phyloP scores from a whole-genome alignment of 1,140 invertebrate genomes.

The Zaprionus inermis region DNA sequence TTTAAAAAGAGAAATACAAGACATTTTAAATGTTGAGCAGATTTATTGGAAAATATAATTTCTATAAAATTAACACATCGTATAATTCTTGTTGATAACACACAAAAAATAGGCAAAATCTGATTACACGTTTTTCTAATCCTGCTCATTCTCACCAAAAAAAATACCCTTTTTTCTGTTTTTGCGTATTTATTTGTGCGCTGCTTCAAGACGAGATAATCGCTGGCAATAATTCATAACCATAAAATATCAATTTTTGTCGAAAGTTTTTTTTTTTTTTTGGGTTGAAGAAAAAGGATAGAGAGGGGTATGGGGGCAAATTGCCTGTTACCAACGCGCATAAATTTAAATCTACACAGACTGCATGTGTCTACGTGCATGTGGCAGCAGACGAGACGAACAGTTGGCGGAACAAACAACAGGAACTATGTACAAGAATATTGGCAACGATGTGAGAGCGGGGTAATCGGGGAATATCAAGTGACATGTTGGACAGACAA shows the following conservation, averaged over 20 bases:
- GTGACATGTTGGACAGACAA: constrained; percentile 60
- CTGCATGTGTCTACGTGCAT: constrained; percentile 5
- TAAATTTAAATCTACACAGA: constrained; percentile 66
- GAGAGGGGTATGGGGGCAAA: not conserved
- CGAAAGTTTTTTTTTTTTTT: constrained; percentile 53
- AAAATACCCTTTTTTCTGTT: not conserved
- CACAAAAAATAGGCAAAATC: too few species aligned
- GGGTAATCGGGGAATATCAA: constrained; percentile 12
- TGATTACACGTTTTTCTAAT: too few species aligned
- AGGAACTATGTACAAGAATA: constrained; percentile 54
- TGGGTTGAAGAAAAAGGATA: not conserved
- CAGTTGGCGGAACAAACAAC: constrained; percentile 48
- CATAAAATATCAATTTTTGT: constrained; percentile 82
- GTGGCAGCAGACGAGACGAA: constrained; percentile 25
- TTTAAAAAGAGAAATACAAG: too few species aligned
- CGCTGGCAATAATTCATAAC: constrained; percentile 76
- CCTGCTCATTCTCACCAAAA: not conserved
- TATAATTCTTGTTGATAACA: too few species aligned
- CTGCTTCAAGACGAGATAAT: constrained; percentile 63
- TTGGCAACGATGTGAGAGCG: constrained; percentile 31
- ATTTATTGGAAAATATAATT: too few species aligned
- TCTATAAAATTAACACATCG: too few species aligned
- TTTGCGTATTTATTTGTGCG: constrained; percentile 42
- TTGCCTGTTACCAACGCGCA: constrained; percentile 55
- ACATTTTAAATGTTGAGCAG: too few species aligned